These are phyloP conservation scores for Hucho hucho DNA, from an alignment of 2,113 vertebrate genomes.

Conservation along the genomic window DNA sequence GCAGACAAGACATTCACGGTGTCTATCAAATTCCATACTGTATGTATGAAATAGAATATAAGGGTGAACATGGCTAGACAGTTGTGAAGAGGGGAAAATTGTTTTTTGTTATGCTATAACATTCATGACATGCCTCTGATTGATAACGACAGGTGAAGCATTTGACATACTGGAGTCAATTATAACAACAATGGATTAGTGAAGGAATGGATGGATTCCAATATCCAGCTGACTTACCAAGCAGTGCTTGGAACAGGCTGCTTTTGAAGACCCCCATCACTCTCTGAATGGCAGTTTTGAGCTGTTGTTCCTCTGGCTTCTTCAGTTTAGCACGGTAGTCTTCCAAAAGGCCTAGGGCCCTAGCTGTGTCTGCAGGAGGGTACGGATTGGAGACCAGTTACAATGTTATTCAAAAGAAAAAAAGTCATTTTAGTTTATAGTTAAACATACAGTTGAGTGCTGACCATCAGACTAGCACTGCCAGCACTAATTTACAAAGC, in stretches of 20 bases:
- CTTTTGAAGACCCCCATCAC: constrained; percentile 92
- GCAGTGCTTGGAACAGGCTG: constrained; percentile 91
- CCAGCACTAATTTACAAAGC: too few relatives aligned
- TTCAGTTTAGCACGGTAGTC: constrained; percentile 89
- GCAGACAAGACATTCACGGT: too few relatives aligned
- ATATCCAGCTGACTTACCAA: constrained; percentile 79
- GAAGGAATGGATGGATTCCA: neutral
- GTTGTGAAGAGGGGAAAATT: neutral
- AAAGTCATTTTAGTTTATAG: too few relatives aligned
- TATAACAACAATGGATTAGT: neutral
- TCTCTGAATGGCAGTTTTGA: constrained; percentile 89
- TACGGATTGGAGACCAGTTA: neutral
- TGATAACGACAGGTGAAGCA: too few relatives aligned
- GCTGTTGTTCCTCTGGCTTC: constrained; percentile 86
- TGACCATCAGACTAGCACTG: too few relatives aligned
- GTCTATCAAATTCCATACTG: too few relatives aligned
- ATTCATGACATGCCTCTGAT: too few relatives aligned
- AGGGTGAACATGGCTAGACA: neutral
- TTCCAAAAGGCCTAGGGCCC: constrained; percentile 86
- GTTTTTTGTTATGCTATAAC: too few relatives aligned
- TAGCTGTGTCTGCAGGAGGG: constrained; percentile 82
- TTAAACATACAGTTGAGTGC: too few relatives aligned
- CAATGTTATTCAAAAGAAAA: neutral
- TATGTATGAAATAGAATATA: neutral
- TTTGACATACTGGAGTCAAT: neutral